Percentiles rank a stretch among this genome's conserved stretches.
Conservation (phyloP, 1,140 invertebrate species). For the Metopolophium dirhodum region DNA sequence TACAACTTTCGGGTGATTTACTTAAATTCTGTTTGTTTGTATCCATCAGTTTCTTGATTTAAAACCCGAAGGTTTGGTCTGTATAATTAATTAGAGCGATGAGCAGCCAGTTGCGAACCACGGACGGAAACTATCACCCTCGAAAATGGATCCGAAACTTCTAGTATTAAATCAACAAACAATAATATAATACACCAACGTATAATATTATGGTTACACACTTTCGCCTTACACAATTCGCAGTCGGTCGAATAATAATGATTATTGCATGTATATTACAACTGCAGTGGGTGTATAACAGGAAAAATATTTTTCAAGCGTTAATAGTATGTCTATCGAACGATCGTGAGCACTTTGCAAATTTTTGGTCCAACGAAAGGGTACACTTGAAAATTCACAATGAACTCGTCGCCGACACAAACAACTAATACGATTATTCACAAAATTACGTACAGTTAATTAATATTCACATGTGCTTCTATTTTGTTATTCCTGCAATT, state of each 20-base stretch:
- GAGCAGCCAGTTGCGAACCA: not conserved
- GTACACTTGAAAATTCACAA: no score
- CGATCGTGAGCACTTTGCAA: not conserved
- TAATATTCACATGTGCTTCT: not conserved
- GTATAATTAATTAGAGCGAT: not conserved
- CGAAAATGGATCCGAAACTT: not conserved
- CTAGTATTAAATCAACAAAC: not conserved
- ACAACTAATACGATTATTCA: no score
- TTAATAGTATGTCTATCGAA: not conserved
- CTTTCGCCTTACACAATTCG: not conserved
- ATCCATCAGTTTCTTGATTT: not conserved
- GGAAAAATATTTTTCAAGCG: not conserved
- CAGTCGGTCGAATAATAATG: not conserved
- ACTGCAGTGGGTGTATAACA: not conserved
- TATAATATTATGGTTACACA: not conserved
- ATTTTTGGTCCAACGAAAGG: no score
- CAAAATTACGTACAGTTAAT: not conserved
- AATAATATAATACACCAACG: not conserved
- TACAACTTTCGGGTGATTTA: not conserved
- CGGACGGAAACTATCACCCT: not conserved
- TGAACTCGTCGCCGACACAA: no score
- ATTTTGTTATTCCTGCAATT: not conserved
- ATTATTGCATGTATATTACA: not conserved
- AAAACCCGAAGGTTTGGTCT: not conserved
- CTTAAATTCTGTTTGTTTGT: not conserved